Base-by-base conservation (phyloP, 2,797 vertebrate species). In the Hydrocynus forskahlii region DNA sequence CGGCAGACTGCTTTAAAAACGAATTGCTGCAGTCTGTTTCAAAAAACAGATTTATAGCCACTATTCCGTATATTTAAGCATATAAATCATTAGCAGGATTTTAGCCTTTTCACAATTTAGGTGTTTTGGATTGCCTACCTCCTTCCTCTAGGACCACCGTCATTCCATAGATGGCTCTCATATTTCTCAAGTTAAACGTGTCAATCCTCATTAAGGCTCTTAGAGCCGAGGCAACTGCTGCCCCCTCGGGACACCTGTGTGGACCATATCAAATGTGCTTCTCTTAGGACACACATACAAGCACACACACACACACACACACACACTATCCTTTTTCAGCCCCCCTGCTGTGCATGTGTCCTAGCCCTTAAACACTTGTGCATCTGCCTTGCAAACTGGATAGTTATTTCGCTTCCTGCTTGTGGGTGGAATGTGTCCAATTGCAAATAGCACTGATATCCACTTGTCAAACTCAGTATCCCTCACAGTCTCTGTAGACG, bases 181-280 rank as follows among this genome's bases (percentile, higher is more conserved):
- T 90, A 81, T 82, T 87, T 89, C 76, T 85, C 62, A 23, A 86
- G 87, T 86, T 88, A 84, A 86, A 74, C 25, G 16, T 9, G 81
- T 86, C 86, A 81, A 79, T 83, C 82, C 85, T 86, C 79, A 86
- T 88, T 86, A 86, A 86, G 81, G 64, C 68, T 73, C 63, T 74
- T 77, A 66, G 5, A 81, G 73, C 52, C 17, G 1, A 69, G 59
- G 74, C 82, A 81, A 81, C 74, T 79, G 57, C 55, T 67, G 62
- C 60, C 71, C 66, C 76, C 70, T 67, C 7, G 7, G 83, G 79
- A 85, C 83, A 86, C 81, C 81, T 85, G 84, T 83, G 84, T 79
- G 21, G 45, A 78, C 74, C 81, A 71, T 81, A 83, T 86, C 84
- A 81, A 85, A 85, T 86, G 78, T 76, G 69, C 74, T 66, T 57